These are phyloP conservation scores for Zoanthus solanderi DNA, from an alignment of 92 coral and sea anemone species.

Conservation along the genomic window DNA sequence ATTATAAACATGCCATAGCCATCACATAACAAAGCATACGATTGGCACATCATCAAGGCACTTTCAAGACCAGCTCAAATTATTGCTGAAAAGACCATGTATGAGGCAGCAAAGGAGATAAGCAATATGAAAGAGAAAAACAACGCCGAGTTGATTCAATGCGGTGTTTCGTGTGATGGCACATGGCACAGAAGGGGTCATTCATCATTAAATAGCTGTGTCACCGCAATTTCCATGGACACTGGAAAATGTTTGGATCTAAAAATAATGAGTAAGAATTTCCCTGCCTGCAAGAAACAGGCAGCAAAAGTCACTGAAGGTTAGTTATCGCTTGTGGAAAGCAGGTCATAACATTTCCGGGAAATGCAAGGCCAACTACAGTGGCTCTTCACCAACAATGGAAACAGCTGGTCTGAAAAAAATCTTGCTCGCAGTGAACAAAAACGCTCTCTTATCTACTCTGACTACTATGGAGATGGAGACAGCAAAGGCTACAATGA, in stretches of 20 bases:
- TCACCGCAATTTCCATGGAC: not conserved
- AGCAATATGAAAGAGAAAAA: slow-evolving; percentile 39
- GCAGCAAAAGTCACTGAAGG: not conserved
- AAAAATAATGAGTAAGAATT: slow-evolving; percentile 29
- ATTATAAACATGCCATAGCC: slow-evolving; percentile 60
- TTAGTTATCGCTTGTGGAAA: not conserved
- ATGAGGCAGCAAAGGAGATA: slow-evolving; percentile 44
- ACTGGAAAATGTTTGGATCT: slow-evolving; percentile 31
- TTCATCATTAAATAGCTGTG: slow-evolving; percentile 16
- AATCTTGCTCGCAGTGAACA: slow-evolving; percentile 9
- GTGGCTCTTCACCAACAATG: slow-evolving; percentile 48
- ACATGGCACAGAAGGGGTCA: not conserved
- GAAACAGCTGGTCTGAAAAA: slow-evolving; percentile 42
- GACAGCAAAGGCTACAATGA: slow-evolving; percentile 52
- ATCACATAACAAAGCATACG: slow-evolving; percentile 44
- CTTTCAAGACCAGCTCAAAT: slow-evolving; percentile 36
- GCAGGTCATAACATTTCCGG: slow-evolving; percentile 14
- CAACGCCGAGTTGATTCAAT: slow-evolving; percentile 6
- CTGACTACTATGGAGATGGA: slow-evolving; percentile 31
- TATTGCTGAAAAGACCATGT: slow-evolving; percentile 43
- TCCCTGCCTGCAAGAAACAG: slow-evolving; percentile 22
- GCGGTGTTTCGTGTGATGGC: slow-evolving; percentile 69
- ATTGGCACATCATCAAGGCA: slow-evolving; percentile 44
- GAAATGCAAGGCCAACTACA: slow-evolving; percentile 41
- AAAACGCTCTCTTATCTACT: not conserved